These are phyloP conservation scores for Geotrypetes seraphini DNA, from an alignment of 2,797 vertebrate species.

Conservation along the genomic window DNA sequence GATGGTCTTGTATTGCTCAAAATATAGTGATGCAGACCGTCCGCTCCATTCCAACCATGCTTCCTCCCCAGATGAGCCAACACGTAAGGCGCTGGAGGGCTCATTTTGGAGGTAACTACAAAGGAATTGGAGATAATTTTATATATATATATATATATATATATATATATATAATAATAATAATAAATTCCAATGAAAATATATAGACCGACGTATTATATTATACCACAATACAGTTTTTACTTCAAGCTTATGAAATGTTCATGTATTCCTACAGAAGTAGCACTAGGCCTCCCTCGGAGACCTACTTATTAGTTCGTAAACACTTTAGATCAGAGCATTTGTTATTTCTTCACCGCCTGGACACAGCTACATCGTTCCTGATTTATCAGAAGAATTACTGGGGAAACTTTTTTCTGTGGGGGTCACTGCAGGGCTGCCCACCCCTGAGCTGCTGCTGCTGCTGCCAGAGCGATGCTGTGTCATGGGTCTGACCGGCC, in stretches of 20 bases:
- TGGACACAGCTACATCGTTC: conserved; percentile 49
- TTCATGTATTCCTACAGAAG: background rate
- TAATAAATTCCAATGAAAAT: conserved; percentile 32
- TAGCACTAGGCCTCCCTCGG: background rate
- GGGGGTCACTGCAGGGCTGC: conserved; percentile 79
- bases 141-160: conserved; percentile 28
- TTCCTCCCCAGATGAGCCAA: conserved; percentile 21
- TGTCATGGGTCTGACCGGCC: conserved; percentile 68
- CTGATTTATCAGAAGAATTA: conserved; percentile 61
- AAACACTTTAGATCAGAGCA: background rate
- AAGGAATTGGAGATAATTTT: conserved; percentile 41
- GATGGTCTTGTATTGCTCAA: conserved; percentile 37
- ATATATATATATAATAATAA: conserved; percentile 11
- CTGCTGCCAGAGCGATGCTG: conserved; percentile 84
- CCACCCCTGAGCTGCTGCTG: conserved; percentile 80
- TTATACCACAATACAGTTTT: conserved; percentile 6
- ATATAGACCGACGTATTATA: background rate
- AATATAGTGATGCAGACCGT: conserved; percentile 24
- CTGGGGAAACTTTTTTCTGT: conserved; percentile 81
- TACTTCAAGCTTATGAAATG: conserved; percentile 9
- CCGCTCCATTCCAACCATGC: conserved; percentile 22
- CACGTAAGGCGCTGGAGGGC: conserved; percentile 41
- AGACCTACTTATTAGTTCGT: fast-evolving
- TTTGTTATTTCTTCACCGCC: too few relatives aligned
- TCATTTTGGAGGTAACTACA: conserved; percentile 59